phyloP scores from a whole-genome alignment of 2,113 vertebrate species.

The Spilogale gracilis region DNA sequence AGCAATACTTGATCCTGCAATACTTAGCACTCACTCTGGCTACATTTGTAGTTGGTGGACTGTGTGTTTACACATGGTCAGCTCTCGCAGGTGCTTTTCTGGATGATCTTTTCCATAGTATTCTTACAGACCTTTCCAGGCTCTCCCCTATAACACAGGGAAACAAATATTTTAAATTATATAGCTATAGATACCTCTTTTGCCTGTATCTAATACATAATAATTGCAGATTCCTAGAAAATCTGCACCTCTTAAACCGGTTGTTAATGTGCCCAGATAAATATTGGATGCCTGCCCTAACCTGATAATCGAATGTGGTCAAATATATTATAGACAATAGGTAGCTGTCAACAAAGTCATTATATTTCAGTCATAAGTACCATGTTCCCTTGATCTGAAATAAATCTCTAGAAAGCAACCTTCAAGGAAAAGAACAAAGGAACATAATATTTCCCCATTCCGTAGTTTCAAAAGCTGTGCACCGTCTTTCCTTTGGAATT shows the following conservation, averaged over 20 bases:
- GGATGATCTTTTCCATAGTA: neutral
- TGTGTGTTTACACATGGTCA: neutral
- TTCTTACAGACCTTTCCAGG: neutral
- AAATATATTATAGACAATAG: slow-evolving; percentile 7
- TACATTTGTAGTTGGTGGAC: neutral
- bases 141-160: neutral
- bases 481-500: slow-evolving; percentile 38
- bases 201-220: neutral
- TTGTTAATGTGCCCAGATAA: neutral
- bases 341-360: neutral
- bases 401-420: slow-evolving; percentile 1
- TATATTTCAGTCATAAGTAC: neutral
- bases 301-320: neutral
- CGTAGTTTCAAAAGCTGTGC: neutral
- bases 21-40: too few species aligned
- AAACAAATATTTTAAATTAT: neutral
- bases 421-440: slow-evolving; percentile 54
- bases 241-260: neutral
- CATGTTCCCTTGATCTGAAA: neutral
- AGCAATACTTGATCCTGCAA: neutral
- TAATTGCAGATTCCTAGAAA: neutral
- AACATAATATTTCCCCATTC: neutral
- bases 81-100: neutral
- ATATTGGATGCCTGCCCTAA: neutral
- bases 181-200: neutral